These are phyloP conservation scores for Exaiptasia diaphana DNA, from an alignment of 64 coral and sea anemone species.

Conservation along the genomic window DNA sequence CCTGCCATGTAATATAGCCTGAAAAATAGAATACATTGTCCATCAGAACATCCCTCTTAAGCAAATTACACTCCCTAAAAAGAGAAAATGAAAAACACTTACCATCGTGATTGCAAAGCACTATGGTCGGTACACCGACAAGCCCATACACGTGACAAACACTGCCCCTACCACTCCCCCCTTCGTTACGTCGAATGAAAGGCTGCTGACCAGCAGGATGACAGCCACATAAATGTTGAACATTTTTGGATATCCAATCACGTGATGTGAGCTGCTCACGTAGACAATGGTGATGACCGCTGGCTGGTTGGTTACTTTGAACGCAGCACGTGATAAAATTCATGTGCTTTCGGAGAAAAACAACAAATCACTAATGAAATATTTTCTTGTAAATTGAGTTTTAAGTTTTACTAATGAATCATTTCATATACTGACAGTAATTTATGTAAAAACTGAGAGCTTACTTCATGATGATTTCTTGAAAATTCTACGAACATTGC, in stretches of 20 bases:
- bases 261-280: slow-evolving; percentile 7
- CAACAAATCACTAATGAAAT: background rate
- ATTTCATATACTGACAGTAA: background rate
- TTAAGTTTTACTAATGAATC: background rate
- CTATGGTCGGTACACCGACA: slow-evolving; percentile 41
- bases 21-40: background rate
- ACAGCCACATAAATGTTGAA: slow-evolving; percentile 49
- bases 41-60: background rate
- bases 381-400: background rate
- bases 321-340: slow-evolving; percentile 47
- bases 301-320: background rate
- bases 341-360: background rate
- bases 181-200: background rate
- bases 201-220: slow-evolving; percentile 12
- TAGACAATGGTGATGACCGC: slow-evolving; percentile 45
- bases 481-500: background rate
- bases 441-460: background rate
- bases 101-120: background rate
- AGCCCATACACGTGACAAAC: slow-evolving; percentile 53
- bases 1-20: slow-evolving; percentile 58
- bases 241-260: background rate
- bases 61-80: background rate
- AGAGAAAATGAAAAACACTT: background rate
- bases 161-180: background rate
- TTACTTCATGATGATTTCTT: background rate